Base-by-base conservation (phyloP, 2,113 vertebrate species). In the Aspiorhynchus laticeps region DNA sequence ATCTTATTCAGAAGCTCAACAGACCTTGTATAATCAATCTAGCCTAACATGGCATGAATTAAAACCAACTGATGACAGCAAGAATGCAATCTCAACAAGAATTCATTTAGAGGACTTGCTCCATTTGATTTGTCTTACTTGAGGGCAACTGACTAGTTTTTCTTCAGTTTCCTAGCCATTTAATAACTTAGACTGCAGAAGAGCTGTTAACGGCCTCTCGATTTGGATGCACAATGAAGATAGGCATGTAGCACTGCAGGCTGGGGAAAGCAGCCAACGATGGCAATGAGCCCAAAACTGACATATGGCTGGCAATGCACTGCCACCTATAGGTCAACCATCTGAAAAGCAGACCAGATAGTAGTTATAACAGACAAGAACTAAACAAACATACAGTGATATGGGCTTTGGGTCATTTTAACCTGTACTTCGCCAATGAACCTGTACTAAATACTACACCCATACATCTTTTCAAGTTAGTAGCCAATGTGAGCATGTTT, bases 31-130 rank as follows among this genome's bases (percentile, higher is more conserved):
- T 85, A 89, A 91, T 93, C 92, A 88, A 93, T 93, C 90, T 76
- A 75, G 67, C 17, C 86, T 88, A 90, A 91, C 75, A 51, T 84
- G 88, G 88, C 89, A 86, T 87, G 88, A 91, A 92, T 85, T 87
- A 89, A 93, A 92, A 93, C 93, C 92, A 88, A 93, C 88, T 84
- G 82, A 83, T 56, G 86, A 89, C 82, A 63, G 80, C 61, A 83
- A 91, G 87, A 85, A 87, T 90, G 87, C 78, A 38, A 78, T 63
- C 83, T 85, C 78, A 83, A 87, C 28, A 4, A 31, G 41, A 43
- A 73, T 33, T 85, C 81, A 75, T n/a, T 84, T 56, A 87, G 61
- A 77, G 28, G 41, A 69, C 67, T 74, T 78, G 80, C 9, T 86
- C 48, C 41, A 33, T 87, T 48, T 76, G 21, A 53, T 65, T 24